Evolutionary conservation across 2,113 vertebrate genomes (phyloP), one percentile per base, ranked within the genome.

Genomic region (Asarcornis scutulata): DNA sequence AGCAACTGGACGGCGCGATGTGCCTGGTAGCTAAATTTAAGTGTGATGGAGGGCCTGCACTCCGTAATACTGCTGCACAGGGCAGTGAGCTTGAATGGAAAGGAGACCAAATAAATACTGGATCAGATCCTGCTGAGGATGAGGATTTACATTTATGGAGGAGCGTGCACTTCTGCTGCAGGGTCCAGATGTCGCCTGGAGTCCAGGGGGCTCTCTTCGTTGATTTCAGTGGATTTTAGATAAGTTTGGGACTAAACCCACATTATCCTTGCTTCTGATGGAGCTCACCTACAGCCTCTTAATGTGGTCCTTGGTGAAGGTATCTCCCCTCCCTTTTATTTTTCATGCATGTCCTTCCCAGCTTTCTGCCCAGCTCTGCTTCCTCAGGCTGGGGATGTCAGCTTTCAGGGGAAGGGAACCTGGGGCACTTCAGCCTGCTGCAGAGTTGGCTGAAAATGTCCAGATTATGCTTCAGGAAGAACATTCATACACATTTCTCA

Each of bases 141-240:
- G 67, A 73, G 14, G 71, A 29, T 62, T 95, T 85, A 32, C 6
- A 46, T 11, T 42, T 6, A 4, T 4, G 3, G 27, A 91, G 36
- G 4, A 79, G 10, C 21, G 32, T 10, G 17, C 21, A 7, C 13
- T 21, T 90, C 40, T 64, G 16, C 42, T 38, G 55, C 38, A 36
- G 55, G 48, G 53, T 29, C 25, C 52, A 82, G 58, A 36, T 0
- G 1, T 42, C 4, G 18, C 16, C 22, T 38, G 27, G 21, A 29
- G n/a, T 86, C 66, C 18, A 52, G 0, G 0, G 6, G 6, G 14
- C 3, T 22, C 58, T 75, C 18, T 86, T 15, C 0, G 1, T n/a
- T 76, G 31, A 36, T 62, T 92, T 84, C 48, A 20, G 40, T 66
- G 46, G 72, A 55, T 23, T 81, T 77, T 83, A 55, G 50, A 29